Conservation (phyloP, 92 coral and sea anemone species). For the Virgularia gustaviana region DNA sequence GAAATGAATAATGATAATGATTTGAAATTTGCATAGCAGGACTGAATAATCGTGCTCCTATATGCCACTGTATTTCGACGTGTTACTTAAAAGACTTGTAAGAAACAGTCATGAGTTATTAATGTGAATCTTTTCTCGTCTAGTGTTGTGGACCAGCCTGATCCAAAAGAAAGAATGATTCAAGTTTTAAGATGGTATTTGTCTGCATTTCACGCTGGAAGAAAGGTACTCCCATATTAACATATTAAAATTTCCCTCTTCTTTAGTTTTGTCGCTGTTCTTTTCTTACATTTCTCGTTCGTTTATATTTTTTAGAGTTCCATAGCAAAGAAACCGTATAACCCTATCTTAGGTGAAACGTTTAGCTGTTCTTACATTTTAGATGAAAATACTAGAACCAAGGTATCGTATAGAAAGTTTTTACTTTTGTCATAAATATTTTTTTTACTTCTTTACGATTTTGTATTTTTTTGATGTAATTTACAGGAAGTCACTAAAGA, state of each 20-base stretch:
- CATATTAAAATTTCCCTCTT: neutral
- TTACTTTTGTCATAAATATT: neutral
- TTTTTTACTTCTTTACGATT: neutral
- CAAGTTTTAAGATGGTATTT: slow-evolving; percentile 83
- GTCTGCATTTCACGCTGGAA: slow-evolving; percentile 95
- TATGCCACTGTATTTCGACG: no score
- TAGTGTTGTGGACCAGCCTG: slow-evolving; percentile 71
- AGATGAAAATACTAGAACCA: slow-evolving; percentile 70
- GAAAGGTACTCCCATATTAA: no score
- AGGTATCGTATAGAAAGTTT: slow-evolving; percentile 48
- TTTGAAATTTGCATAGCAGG: no score
- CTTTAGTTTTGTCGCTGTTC: neutral
- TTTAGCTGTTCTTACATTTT: slow-evolving; percentile 86
- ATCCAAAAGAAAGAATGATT: slow-evolving; percentile 81
- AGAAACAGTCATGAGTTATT: neutral
- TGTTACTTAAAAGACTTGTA: no score
- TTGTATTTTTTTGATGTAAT: neutral
- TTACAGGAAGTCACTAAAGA: slow-evolving; percentile 52
- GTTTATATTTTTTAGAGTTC: slow-evolving; percentile 81
- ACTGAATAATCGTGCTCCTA: no score
- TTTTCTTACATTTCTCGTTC: neutral
- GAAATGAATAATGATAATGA: no score
- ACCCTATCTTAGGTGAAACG: slow-evolving; percentile 88
- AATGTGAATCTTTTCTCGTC: neutral
- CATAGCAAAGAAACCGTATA: slow-evolving; percentile 95